Evolutionary conservation across 2,797 vertebrate species (phyloP), one percentile per base, ranked within the genome.

Genomic region (Gobio occitaniae): DNA sequence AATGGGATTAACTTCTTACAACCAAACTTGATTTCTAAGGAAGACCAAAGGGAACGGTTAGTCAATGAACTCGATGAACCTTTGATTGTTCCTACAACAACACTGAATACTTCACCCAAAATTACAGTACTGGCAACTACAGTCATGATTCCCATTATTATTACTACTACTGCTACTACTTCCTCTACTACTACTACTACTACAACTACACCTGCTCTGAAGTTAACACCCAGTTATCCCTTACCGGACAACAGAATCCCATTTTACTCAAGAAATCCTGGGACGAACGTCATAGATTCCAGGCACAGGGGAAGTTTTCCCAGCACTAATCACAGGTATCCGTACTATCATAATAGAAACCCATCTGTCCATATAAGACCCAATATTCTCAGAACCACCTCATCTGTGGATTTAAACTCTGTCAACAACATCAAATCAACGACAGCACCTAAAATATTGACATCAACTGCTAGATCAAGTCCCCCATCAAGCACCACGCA

Each of bases 221-320:
- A 86, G 85, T 89, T 80, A 75, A 91, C 84, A 86, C 87, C 81
- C 84, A 90, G 88, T 72, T 65, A 85, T 47, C 63, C 86, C 59
- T 69, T 87, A 19, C 89, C 85, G 72, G 87, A 87, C 29, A 92
- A 70, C 87, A 93, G 50, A 84, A 85, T 92, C 50, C 86, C 87
- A 8, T 86, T 89, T 74, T 88, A 93, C 86, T 93, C 96, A 90
- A 94, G 83, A 85, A 92, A 93, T 78, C 89, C 92, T 44, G 87
- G 87, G 85, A 91, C 83, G 38, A 97, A 97, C 80, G 90, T 91
- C 65, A 92, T 97, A 91, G 95, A 96, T 1, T 95, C 96, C 82
- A 92, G 90, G n/a, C 94, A 95, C 63, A 63, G 63, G 80, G 93
- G 86, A 75, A 92, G 91, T 86, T 88, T 83, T 5, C 92, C 91